These are phyloP conservation scores for Drosophila aldrichi DNA, from an alignment of 2,888 invertebrate genomes.

Conservation along the genomic window DNA sequence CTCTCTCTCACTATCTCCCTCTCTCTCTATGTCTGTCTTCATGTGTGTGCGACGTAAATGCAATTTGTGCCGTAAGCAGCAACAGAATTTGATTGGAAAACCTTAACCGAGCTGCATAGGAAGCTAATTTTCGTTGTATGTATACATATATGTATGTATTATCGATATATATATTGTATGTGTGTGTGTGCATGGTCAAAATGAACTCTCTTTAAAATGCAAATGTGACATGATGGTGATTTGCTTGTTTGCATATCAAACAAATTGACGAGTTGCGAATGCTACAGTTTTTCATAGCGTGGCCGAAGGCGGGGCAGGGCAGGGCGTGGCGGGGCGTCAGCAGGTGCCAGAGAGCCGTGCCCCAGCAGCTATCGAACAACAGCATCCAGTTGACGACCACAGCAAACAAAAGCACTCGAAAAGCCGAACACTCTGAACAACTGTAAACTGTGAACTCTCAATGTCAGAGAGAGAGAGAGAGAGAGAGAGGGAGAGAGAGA, in stretches of 20 bases:
- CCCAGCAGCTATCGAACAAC: neutral
- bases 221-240: slow-evolving; percentile 50
- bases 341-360: slow-evolving; percentile 6
- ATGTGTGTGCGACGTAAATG: slow-evolving; percentile 54
- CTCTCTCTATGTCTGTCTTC: slow-evolving; percentile 14
- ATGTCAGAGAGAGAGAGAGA: slow-evolving; percentile 19
- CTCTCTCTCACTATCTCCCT: neutral
- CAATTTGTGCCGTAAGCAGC: slow-evolving; percentile 54
- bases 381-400: slow-evolving; percentile 24
- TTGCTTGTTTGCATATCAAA: slow-evolving; percentile 57
- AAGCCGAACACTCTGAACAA: slow-evolving; percentile 27
- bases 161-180: slow-evolving; percentile 3
- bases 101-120: slow-evolving; percentile 30
- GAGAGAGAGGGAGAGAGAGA: too few species aligned
- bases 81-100: slow-evolving; percentile 24
- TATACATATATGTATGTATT: neutral
- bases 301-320: neutral
- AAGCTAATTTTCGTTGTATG: slow-evolving; percentile 34
- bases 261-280: slow-evolving; percentile 47
- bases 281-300: slow-evolving; percentile 14
- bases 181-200: neutral
- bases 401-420: slow-evolving; percentile 49
- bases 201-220: slow-evolving; percentile 44
- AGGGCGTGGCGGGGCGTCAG: too few species aligned
- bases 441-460: slow-evolving; percentile 48